phyloP scores from a whole-genome alignment of 2,797 vertebrate genomes.

The Denticeps clupeoides region DNA sequence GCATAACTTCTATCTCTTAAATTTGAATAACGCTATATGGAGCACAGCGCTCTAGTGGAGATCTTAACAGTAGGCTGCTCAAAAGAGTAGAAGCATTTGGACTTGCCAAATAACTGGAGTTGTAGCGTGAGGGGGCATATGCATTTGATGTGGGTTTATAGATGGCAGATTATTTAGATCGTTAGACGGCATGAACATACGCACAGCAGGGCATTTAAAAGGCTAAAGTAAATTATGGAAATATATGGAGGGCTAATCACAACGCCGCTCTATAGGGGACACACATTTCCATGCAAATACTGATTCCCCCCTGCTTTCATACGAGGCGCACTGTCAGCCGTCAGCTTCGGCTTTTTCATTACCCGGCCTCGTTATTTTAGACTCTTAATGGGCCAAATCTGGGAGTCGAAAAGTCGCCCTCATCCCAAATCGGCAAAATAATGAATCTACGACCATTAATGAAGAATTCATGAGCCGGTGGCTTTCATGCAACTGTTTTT shows the following conservation, averaged over 20 bases:
- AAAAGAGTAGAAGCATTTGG: too few species aligned
- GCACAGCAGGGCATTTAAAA: constrained; percentile 60
- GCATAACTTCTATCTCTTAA: too few species aligned
- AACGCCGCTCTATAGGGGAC: constrained; percentile 56
- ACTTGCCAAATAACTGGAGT: too few species aligned
- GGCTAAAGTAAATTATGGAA: constrained; percentile 73
- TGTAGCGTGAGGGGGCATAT: neutral
- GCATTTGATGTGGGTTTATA: neutral
- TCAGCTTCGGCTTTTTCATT: constrained; percentile 44
- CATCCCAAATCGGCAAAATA: constrained; percentile 23
- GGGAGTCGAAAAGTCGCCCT: constrained; percentile 41
- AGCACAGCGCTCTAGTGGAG: too few species aligned
- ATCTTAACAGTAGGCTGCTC: too few species aligned
- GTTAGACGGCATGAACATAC: constrained; percentile 53
- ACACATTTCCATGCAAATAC: constrained; percentile 57
- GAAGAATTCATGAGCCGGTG: constrained; percentile 3
- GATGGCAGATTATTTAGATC: constrained; percentile 46
- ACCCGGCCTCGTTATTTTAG: constrained; percentile 54
- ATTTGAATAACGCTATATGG: too few species aligned
- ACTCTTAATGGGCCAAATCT: constrained; percentile 45
- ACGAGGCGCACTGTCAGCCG: constrained; percentile 48
- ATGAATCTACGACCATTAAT: constrained; percentile 34
- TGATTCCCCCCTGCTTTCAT: constrained; percentile 53
- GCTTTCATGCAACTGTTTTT: neutral
- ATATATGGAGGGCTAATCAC: constrained; percentile 73